These are phyloP conservation scores for Drosophila pallidifrons DNA, from an alignment of 1,140 invertebrate genomes.

Conservation along the genomic window DNA sequence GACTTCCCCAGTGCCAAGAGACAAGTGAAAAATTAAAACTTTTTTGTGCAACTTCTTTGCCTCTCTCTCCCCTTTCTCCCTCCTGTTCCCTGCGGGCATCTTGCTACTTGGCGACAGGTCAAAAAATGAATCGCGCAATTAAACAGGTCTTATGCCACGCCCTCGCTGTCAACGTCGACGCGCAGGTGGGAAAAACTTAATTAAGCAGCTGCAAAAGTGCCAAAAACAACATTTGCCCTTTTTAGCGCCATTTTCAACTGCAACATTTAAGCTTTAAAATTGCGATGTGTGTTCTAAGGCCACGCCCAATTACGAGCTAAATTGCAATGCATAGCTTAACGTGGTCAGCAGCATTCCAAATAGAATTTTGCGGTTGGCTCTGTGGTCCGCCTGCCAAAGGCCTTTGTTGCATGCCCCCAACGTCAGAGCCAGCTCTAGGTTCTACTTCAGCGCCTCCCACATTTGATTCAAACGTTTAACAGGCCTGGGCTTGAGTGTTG, in stretches of 20 bases:
- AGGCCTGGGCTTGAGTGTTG: neutral
- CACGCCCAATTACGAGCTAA: conserved; percentile 6
- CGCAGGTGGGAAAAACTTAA: conserved; percentile 63
- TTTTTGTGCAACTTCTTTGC: conserved; percentile 33
- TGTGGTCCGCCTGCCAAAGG: conserved; percentile 12
- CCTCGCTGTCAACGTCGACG: conserved; percentile 4
- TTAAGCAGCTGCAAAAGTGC: conserved; percentile 40
- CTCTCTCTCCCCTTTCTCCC: neutral
- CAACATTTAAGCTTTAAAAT: conserved; percentile 25
- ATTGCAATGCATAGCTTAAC: conserved; percentile 6
- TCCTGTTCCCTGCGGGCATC: neutral
- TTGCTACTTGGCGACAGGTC: conserved; percentile 69
- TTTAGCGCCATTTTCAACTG: conserved; percentile 4
- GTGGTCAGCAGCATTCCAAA: conserved; percentile 52
- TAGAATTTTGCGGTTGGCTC: conserved; percentile 74
- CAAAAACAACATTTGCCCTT: conserved; percentile 10
- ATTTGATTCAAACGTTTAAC: conserved; percentile 1
- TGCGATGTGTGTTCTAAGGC: neutral
- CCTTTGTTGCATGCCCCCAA: conserved; percentile 38
- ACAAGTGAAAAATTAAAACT: conserved; percentile 82
- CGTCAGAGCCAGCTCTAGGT: neutral
- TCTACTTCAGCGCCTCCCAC: neutral
- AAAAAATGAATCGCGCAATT: conserved; percentile 81
- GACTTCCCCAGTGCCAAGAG: conserved; percentile 57
- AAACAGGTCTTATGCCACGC: conserved; percentile 57